Evolutionary conservation across 2,113 vertebrate species (phyloP).

Genomic region (Petrocephalus microphthalmus): DNA sequence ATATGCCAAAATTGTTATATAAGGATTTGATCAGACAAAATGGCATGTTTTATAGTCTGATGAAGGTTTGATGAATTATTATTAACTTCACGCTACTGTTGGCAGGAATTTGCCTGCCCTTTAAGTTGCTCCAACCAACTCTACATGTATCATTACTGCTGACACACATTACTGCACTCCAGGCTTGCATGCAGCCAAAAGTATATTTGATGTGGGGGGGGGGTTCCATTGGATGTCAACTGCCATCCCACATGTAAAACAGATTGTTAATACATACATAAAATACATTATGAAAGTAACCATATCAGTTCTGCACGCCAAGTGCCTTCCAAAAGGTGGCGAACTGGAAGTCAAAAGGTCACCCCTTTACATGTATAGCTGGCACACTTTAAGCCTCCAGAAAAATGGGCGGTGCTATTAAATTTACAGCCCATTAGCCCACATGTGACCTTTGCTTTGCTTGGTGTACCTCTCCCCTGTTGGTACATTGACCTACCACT

Average conservation of each 20-base stretch:
- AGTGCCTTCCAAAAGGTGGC: not conserved
- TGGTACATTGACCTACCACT: not conserved
- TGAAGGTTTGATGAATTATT: not conserved
- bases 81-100: not conserved
- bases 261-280: not conserved
- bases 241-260: not conserved
- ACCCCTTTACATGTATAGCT: not conserved
- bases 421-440: not conserved
- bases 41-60: not conserved
- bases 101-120: not conserved
- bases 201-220: not conserved
- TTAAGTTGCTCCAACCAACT: not conserved
- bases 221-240: not conserved
- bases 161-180: not conserved
- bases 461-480: not conserved
- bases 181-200: not conserved
- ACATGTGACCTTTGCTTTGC: not conserved
- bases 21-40: not conserved
- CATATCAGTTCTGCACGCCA: not conserved
- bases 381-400: not conserved
- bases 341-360: not conserved
- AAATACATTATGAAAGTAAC: not conserved
- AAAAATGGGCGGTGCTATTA: not conserved
- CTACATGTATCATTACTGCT: not conserved
- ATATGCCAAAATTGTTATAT: not conserved